Evolutionary conservation across 2,888 invertebrate genomes (phyloP).

Genomic region (Polydrusus tereticollis): DNA sequence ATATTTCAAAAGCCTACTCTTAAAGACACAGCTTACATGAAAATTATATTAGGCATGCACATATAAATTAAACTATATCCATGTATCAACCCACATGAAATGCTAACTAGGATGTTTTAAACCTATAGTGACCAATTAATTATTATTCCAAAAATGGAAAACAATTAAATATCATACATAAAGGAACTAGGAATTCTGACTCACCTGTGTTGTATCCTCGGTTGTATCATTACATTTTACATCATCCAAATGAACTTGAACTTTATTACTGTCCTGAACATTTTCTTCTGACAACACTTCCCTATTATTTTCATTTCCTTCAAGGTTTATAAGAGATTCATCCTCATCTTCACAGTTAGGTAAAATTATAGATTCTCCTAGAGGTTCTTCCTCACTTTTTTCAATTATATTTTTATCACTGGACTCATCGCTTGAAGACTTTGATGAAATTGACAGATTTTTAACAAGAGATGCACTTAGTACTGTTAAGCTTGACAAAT

Average conservation of each 20-base stretch:
- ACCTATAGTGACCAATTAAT: background rate
- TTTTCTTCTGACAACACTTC: background rate
- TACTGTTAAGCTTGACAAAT: constrained; percentile 50
- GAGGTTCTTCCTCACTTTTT: constrained; percentile 53
- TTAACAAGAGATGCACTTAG: constrained; percentile 55
- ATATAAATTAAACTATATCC: constrained; percentile 6
- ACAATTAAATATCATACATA: constrained; percentile 2
- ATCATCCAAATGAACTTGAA: constrained; percentile 22
- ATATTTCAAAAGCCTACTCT: background rate
- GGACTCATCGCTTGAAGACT: constrained; percentile 53
- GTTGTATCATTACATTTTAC: constrained; percentile 19
- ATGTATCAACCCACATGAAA: background rate
- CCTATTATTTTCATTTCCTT: constrained; percentile 4
- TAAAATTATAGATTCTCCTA: constrained; percentile 37
- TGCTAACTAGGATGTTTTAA: background rate
- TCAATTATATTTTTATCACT: constrained; percentile 56
- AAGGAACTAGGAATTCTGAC: constrained; percentile 2
- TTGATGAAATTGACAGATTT: constrained; percentile 54
- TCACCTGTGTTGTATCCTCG: constrained; percentile 33
- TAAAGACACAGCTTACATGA: background rate
- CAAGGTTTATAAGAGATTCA: constrained; percentile 14
- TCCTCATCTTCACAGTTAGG: constrained; percentile 30
- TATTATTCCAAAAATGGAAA: constrained; percentile 14
- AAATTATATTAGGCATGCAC: constrained; percentile 7
- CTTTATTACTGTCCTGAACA: constrained; percentile 26